Evolutionary conservation across 2,797 vertebrate species (phyloP).

Genomic region (Coluber constrictor): DNA sequence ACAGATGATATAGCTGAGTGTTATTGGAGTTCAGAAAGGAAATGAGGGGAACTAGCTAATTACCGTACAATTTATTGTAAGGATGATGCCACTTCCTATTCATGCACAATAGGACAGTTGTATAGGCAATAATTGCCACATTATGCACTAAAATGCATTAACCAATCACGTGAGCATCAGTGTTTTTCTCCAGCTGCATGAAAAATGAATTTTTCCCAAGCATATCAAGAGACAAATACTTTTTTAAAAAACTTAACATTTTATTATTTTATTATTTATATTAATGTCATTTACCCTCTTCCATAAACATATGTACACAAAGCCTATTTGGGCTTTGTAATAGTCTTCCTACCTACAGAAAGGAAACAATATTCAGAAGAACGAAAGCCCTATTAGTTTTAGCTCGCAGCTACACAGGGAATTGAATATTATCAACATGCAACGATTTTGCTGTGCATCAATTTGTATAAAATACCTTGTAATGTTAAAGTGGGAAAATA

Average conservation of each 20-base stretch:
- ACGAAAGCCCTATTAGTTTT: slow-evolving; percentile 65
- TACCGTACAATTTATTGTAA: slow-evolving; percentile 38
- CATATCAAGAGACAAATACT: slow-evolving; percentile 37
- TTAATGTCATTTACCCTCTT: slow-evolving; percentile 55
- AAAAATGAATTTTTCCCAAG: slow-evolving; percentile 27
- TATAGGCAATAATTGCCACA: slow-evolving; percentile 40
- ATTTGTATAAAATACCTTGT: slow-evolving; percentile 45
- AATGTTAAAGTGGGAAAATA: slow-evolving; percentile 57
- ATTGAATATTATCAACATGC: slow-evolving; percentile 61
- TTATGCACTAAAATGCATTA: slow-evolving; percentile 38
- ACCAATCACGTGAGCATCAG: slow-evolving; percentile 19
- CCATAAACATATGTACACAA: slow-evolving; percentile 48
- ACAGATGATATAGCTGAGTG: slow-evolving; percentile 12
- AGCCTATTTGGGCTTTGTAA: slow-evolving; percentile 47
- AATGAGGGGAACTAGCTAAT: slow-evolving; percentile 35
- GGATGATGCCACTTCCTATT: slow-evolving; percentile 27
- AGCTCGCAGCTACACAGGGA: slow-evolving; percentile 67
- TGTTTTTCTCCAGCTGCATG: slow-evolving; percentile 28
- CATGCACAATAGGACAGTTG: slow-evolving; percentile 1
- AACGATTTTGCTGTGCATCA: slow-evolving; percentile 48
- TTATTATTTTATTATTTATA: slow-evolving; percentile 60
- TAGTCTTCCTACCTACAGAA: slow-evolving; percentile 47
- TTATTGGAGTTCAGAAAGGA: slow-evolving; percentile 36
- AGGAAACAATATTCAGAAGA: slow-evolving; percentile 65
- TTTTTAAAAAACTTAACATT: slow-evolving; percentile 28